Base-by-base conservation (phyloP, 2,797 vertebrate species). In the Phataginus tricuspis region DNA sequence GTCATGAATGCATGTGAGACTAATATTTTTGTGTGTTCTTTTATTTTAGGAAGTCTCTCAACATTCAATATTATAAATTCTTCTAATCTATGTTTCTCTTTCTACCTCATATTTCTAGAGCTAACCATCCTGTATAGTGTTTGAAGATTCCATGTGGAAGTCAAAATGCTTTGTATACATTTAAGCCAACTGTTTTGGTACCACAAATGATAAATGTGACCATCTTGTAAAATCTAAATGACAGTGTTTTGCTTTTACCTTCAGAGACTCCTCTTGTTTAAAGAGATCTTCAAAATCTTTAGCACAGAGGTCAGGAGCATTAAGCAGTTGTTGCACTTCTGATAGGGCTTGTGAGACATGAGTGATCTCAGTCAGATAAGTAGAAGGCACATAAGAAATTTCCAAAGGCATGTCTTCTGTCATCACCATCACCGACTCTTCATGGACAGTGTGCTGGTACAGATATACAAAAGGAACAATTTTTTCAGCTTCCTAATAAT, bases 211-310 rank as follows among this genome's bases (percentile, higher is more conserved):
- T 72, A 55, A 57, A 9, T 55, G 16, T 37, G 23, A 87, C 31
- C 37, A 72, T 68, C 51, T 72, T 94, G 31, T 61, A 0, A 49
- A 92, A n/a, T 21, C 0, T 1, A 13, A 31, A 37, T 64, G 68
- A 78, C 96, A 96, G 74, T 7, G 1, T 15, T 94, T 94, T 55
- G 25, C 1, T 92, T 99, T 99, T 99, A 99, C 99, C 99, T 99
- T 99, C 95, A 99, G 99, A 98, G 99, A 99, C 66, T 99, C 98
- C 90, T 99, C 99, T 97, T 99, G 99, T 97, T 99, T 99, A 94
- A 98, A 98, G 96, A 99, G 98, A 97, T 99, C 99, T 97, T 99
- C 99, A 98, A 97, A 99, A 37, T 99, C 98, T 80, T 99, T 99
- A 57, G 98, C 99, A 99, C 98, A 99, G 98, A 99, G 99, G 93